Base-by-base conservation (phyloP, 2,888 invertebrate species). In the Petrolisthes cinctipes region DNA sequence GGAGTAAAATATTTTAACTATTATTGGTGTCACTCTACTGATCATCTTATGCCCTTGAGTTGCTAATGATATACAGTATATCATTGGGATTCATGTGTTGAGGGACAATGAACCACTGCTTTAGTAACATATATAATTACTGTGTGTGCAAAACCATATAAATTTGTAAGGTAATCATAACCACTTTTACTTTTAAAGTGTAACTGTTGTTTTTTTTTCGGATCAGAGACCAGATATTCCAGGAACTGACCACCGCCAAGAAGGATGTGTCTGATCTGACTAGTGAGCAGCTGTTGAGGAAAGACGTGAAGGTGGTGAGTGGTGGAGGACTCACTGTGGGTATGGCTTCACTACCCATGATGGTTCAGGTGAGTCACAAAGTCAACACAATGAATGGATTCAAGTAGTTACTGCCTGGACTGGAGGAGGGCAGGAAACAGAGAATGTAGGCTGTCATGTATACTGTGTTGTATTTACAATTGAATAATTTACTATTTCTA, bases 241-340 rank as follows among this genome's bases (percentile, higher is more conserved):
- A 93, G 23, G 93, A 94, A 0, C 92, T 97, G 4, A 93, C 95
- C 83, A 91, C 92, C 0, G 96, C 96, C 0, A 95, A 96, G 85
- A 94, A 94, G 73, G 95, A 97, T 92, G 94, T 96, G 0, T 94
- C 95, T 0, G 90, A 92, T 0, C 93, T 97, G n/a, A 94, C 94
- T 0, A 93, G 95, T 0, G 93, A 94, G 0, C 96, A 97, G 92
- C 93, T 97, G 4, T 92, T 97, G 14, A 94, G 94, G 86, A 96
- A 96, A 92, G 97, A 97, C 92, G 93, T 95, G 82, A 97, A 97
- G 93, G 92, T 95, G 0, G 92, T 95, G 4, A 78, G 54, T 4
- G 86, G 66, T n/a, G 92, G 73, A 0, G 94, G 94, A 4, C 94
- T 94, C 61, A 94, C 92, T 92, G 93, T 95, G 23, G 94, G 94